Evolutionary conservation across 2,888 invertebrate species (phyloP).

Genomic region (Oxytorus armatus): DNA sequence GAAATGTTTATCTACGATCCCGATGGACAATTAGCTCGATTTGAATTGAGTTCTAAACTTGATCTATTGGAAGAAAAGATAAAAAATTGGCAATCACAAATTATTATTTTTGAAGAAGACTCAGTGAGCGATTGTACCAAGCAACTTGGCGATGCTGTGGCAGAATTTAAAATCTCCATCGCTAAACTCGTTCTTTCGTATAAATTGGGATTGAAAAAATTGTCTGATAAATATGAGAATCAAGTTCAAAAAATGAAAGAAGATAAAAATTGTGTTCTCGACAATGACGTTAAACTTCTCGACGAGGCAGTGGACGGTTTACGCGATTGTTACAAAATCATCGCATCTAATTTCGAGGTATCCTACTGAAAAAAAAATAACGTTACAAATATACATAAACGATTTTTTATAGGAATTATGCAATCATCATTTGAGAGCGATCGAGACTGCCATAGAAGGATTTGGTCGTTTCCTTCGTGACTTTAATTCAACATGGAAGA

Average conservation of each 20-base stretch:
- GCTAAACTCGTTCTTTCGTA: slow-evolving; percentile 59
- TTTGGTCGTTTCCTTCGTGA: slow-evolving; percentile 49
- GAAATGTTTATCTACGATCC: slow-evolving; percentile 58
- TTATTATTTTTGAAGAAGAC: slow-evolving; percentile 58
- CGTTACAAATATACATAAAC: neutral
- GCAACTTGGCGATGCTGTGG: slow-evolving; percentile 27
- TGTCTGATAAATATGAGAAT: slow-evolving; percentile 43
- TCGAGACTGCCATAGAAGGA: slow-evolving; percentile 28
- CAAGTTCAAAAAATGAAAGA: slow-evolving; percentile 55
- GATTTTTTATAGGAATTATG: slow-evolving; percentile 51
- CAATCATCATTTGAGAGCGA: slow-evolving; percentile 6
- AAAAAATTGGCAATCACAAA: slow-evolving; percentile 49
- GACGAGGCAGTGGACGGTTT: slow-evolving; percentile 45
- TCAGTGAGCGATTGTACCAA: slow-evolving; percentile 51
- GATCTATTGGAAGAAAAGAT: slow-evolving; percentile 48
- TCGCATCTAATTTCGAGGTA: slow-evolving; percentile 46
- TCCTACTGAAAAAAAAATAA: neutral
- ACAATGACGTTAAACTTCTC: slow-evolving; percentile 50
- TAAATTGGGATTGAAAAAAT: slow-evolving; percentile 48
- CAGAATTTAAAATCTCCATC: slow-evolving; percentile 47
- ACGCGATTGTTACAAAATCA: slow-evolving; percentile 39
- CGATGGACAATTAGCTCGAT: slow-evolving; percentile 61
- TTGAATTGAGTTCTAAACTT: slow-evolving; percentile 54
- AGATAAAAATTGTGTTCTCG: slow-evolving; percentile 42
- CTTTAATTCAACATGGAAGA: slow-evolving; percentile 50